Conservation (phyloP, 1,140 invertebrate genomes). For the Lutraria rhynchaena region DNA sequence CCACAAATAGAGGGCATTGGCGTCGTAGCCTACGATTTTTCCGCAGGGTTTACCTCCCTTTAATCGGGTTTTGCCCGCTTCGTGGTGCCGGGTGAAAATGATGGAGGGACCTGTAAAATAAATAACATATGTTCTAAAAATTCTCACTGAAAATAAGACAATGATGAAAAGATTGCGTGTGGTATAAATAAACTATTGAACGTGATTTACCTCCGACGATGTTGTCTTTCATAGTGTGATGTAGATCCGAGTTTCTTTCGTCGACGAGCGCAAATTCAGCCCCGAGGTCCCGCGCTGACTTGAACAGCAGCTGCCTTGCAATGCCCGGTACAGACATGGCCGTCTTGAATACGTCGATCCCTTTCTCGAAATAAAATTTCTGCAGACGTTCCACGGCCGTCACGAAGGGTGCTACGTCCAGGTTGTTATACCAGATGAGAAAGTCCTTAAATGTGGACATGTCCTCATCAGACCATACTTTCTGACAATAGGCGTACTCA, state of each 20-base stretch:
- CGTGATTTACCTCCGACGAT: constrained; percentile 52
- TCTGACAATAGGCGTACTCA: constrained; percentile 58
- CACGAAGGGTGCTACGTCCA: constrained; percentile 56
- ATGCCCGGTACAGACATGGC: constrained; percentile 59
- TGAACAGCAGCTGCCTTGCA: constrained; percentile 52
- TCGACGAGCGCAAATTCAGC: constrained; percentile 40
- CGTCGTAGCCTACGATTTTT: constrained; percentile 2
- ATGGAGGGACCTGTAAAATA: constrained; percentile 2
- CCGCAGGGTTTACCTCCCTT: neutral
- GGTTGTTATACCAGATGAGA: constrained; percentile 59
- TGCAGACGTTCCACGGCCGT: constrained; percentile 49
- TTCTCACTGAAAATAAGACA: no score
- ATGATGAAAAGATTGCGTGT: neutral
- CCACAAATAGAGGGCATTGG: constrained; percentile 12
- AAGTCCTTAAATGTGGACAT: constrained; percentile 61
- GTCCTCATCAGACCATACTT: constrained; percentile 57
- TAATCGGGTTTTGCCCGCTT: neutral
- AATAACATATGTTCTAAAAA: neutral
- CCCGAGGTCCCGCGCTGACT: neutral
- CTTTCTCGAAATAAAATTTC: constrained; percentile 37
- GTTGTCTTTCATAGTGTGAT: constrained; percentile 22
- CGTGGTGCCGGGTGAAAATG: neutral
- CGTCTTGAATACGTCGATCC: constrained; percentile 61
- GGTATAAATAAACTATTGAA: neutral
- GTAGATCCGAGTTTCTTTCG: constrained; percentile 48